phyloP scores from a whole-genome alignment of 2,797 vertebrate genomes.

The Buceros bicornis region DNA sequence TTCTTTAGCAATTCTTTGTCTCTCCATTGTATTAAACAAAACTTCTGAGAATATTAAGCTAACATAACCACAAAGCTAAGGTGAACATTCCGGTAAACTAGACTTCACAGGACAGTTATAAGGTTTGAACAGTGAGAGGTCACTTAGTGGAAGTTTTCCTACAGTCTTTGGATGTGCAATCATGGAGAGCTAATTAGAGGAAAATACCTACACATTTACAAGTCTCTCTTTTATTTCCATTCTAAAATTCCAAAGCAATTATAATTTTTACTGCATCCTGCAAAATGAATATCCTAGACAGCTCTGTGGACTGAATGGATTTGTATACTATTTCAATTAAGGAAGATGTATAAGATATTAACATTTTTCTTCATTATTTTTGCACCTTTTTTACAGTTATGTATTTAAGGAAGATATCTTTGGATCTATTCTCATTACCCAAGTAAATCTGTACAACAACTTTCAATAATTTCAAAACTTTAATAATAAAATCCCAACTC shows the following conservation, averaged over 20 bases:
- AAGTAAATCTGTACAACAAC: neutral
- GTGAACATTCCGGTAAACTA: neutral
- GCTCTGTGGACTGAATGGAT: neutral
- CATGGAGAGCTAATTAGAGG: neutral
- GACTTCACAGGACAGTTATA: neutral
- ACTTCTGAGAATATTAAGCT: neutral
- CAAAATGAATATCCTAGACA: neutral
- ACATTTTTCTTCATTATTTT: neutral
- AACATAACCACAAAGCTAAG: neutral
- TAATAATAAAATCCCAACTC: neutral
- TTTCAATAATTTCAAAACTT: neutral
- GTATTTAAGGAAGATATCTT: neutral
- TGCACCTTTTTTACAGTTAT: neutral
- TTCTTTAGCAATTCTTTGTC: neutral
- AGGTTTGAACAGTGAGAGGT: neutral
- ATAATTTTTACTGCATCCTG: neutral
- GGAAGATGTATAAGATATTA: neutral
- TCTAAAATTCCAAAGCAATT: neutral
- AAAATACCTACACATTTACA: neutral
- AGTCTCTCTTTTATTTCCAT: neutral
- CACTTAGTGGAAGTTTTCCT: neutral
- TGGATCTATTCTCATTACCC: neutral
- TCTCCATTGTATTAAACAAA: neutral
- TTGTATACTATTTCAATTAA: neutral
- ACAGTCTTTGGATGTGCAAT: neutral